These are phyloP conservation scores for Drosophila santomea DNA, from an alignment of 1,140 invertebrate species.

Conservation along the genomic window DNA sequence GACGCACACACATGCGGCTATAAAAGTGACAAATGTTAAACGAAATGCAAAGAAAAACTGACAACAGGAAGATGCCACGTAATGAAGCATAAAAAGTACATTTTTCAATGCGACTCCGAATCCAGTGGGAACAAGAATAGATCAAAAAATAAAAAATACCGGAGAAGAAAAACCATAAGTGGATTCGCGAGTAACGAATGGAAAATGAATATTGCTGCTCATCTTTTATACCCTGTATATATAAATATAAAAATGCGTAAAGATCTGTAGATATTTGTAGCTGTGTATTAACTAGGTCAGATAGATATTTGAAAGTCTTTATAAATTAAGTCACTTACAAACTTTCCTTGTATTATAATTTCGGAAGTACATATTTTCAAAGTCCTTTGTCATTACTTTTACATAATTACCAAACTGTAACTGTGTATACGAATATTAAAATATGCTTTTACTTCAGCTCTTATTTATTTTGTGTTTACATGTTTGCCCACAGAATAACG, in stretches of 20 bases:
- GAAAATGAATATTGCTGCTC: not conserved
- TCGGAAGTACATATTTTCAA: too few relatives aligned
- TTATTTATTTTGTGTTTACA: not conserved
- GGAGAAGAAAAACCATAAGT: conserved; percentile 3
- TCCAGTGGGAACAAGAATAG: conserved; percentile 31
- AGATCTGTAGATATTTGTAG: not conserved
- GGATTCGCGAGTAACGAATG: conserved; percentile 1
- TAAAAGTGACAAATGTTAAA: conserved; percentile 83
- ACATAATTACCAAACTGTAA: not conserved
- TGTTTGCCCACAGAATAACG: not conserved
- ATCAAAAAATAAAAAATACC: conserved; percentile 15
- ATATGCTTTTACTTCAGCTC: too few relatives aligned
- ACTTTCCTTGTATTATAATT: too few relatives aligned
- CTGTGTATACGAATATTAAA: too few relatives aligned
- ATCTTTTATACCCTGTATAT: conserved; percentile 3
- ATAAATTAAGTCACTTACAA: too few relatives aligned
- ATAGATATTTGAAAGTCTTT: too few relatives aligned
- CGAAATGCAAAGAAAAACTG: conserved; percentile 82
- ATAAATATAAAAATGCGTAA: not conserved
- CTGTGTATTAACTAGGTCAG: too few relatives aligned
- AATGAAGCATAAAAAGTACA: conserved; percentile 81
- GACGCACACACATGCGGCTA: conserved; percentile 59
- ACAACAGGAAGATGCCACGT: conserved; percentile 79
- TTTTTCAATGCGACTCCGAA: conserved; percentile 75
- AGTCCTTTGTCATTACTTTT: not conserved